phyloP scores from a whole-genome alignment of 2,888 invertebrate species.

The Leptinotarsa peninsularis region DNA sequence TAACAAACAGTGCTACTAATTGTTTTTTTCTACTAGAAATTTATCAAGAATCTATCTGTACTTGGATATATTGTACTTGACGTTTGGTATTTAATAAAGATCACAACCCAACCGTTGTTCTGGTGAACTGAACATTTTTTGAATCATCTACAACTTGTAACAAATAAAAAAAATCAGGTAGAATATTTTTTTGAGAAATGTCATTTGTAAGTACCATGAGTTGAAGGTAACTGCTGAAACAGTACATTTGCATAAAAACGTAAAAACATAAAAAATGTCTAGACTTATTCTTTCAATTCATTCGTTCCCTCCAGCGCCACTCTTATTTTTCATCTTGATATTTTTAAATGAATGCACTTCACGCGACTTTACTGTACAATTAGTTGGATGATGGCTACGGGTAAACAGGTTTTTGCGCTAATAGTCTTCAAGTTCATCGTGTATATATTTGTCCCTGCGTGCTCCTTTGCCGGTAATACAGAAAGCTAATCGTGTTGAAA shows the following conservation, averaged over 20 bases:
- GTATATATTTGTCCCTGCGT: slow-evolving; percentile 1
- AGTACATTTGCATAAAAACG: not conserved
- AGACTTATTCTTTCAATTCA: not conserved
- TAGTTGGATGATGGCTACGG: slow-evolving; percentile 1
- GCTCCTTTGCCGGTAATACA: slow-evolving; percentile 5
- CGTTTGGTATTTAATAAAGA: no score
- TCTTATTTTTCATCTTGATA: slow-evolving; percentile 1
- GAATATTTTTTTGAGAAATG: no score
- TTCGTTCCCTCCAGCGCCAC: not conserved
- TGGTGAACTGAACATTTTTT: no score
- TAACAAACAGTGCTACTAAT: no score
- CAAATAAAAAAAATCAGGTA: no score
- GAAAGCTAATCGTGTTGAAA: slow-evolving; percentile 6
- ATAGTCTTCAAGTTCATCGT: slow-evolving; percentile 13
- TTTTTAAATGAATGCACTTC: slow-evolving; percentile 3
- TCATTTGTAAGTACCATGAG: no score
- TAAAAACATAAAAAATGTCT: not conserved
- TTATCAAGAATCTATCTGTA: no score
- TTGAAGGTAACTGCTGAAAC: no score
- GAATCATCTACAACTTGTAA: no score
- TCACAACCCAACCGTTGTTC: no score
- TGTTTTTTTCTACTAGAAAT: no score
- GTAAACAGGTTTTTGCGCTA: slow-evolving; percentile 3
- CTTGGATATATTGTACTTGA: no score
- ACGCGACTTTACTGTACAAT: not conserved